A percentile compares a stretch with the other conserved stretches of the same genome.
Conservation (phyloP, 1,140 invertebrate genomes). For the Bradynema listronoti region DNA sequence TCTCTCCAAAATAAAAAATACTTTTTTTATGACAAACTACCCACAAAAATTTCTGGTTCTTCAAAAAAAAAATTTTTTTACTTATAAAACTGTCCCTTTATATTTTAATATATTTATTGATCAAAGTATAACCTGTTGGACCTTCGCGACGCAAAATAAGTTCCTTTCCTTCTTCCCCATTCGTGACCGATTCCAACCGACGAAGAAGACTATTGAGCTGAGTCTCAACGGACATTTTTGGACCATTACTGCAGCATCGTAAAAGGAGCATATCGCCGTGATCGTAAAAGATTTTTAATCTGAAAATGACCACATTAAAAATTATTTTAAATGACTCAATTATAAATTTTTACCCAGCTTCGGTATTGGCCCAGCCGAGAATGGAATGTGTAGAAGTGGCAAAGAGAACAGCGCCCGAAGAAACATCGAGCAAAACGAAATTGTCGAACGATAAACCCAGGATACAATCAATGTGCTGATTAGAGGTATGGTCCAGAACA, state of each 20-base stretch:
- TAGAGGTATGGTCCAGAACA: conserved; percentile 65
- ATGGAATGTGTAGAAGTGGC: conserved; percentile 75
- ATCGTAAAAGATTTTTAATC: conserved; percentile 55
- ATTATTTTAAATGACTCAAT: too few species aligned
- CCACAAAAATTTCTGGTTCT: too few species aligned
- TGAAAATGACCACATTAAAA: too few species aligned
- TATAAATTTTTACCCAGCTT: conserved; percentile 34
- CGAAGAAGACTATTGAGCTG: conserved; percentile 42
- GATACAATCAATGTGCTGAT: conserved; percentile 70
- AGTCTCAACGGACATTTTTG: too few species aligned
- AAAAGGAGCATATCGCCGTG: conserved; percentile 54
- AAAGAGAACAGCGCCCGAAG: conserved; percentile 74
- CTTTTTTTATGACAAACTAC: too few species aligned
- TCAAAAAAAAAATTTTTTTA: too few species aligned
- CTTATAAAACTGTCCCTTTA: too few species aligned
- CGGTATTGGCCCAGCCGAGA: conserved; percentile 68
- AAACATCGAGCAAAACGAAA: conserved; percentile 76
- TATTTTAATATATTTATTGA: too few species aligned
- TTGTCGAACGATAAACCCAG: conserved; percentile 79
- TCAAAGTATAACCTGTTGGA: conserved; percentile 64
- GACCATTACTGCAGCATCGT: conserved; percentile 44
- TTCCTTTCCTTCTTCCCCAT: conserved; percentile 55
- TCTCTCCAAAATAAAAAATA: too few species aligned
- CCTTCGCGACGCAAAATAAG: conserved; percentile 34
- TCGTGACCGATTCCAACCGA: conserved; percentile 49